Conservation (phyloP, 2,797 vertebrate species). For the Squalus acanthias region DNA sequence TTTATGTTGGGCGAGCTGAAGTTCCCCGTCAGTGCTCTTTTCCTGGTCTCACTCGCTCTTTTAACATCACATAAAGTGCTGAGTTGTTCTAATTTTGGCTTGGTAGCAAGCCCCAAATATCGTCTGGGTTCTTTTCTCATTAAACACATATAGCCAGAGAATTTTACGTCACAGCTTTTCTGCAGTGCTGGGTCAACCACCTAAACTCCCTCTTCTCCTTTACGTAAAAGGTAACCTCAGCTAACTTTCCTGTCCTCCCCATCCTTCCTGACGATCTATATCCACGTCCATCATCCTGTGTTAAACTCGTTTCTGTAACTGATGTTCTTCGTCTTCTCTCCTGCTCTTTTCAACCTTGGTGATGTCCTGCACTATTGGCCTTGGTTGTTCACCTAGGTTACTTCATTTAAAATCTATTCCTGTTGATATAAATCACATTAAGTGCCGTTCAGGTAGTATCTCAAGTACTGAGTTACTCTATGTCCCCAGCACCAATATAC, state of each 20-base stretch:
- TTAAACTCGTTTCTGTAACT: background rate
- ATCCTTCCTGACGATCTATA: background rate
- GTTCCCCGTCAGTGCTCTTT: background rate
- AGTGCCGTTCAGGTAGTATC: background rate
- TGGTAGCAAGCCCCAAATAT: too few relatives aligned
- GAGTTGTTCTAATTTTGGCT: background rate
- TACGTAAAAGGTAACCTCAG: background rate
- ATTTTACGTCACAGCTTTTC: background rate
- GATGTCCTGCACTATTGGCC: background rate
- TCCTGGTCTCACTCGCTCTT: background rate
- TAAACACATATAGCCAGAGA: background rate
- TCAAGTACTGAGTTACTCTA: background rate
- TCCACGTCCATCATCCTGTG: background rate
- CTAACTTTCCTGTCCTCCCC: background rate
- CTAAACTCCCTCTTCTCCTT: background rate
- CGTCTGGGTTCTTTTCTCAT: background rate
- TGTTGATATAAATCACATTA: background rate
- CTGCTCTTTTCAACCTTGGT: background rate
- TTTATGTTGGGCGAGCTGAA: background rate
- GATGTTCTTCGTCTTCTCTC: background rate
- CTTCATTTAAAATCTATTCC: background rate
- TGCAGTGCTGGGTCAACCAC: background rate
- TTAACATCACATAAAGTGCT: background rate
- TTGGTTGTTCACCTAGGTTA: background rate
- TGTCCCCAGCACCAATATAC: background rate